Percentiles rank a stretch among this genome's conserved stretches.
phyloP scores from a whole-genome alignment of 64 coral and sea anemone species.

The Montipora foliosa region DNA sequence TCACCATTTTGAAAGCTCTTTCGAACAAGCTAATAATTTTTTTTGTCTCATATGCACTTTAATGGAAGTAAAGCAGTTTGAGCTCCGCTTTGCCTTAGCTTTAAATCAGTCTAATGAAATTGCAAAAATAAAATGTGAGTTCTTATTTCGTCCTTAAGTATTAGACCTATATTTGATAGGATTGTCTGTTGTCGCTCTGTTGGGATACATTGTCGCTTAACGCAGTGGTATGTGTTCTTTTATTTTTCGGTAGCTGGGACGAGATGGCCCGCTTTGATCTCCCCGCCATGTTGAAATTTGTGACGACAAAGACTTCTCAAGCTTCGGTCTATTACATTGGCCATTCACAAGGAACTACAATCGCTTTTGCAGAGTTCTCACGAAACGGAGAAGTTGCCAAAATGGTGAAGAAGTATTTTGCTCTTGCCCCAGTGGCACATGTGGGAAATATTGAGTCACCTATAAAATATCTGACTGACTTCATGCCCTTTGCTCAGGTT shows the following conservation, averaged over 20 bases:
- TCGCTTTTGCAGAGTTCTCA: constrained; percentile 77
- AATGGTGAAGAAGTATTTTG: constrained; percentile 81
- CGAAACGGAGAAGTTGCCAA: constrained; percentile 71
- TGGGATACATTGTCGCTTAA: no score
- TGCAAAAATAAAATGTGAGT: no score
- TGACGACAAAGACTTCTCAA: constrained; percentile 65
- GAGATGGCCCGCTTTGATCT: constrained; percentile 92
- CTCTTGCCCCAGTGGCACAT: constrained; percentile 72
- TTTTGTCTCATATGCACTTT: no score
- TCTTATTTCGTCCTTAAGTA: no score
- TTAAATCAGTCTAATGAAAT: no score
- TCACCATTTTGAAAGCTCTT: no score
- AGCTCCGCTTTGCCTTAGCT: no score
- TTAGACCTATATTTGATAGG: no score
- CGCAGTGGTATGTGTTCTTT: background rate
- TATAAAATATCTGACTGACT: constrained; percentile 71
- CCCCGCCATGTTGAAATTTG: constrained; percentile 90
- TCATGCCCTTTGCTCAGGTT: background rate
- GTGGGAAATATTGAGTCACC: constrained; percentile 67
- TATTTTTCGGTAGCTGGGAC: constrained; percentile 65
- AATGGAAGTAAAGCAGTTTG: no score
- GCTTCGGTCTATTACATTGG: constrained; percentile 66
- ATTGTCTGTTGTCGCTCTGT: no score
- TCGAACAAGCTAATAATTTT: no score
- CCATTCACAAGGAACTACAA: constrained; percentile 88